Conservation (phyloP, 1,140 invertebrate species). For the Drosophila eugracilis region DNA sequence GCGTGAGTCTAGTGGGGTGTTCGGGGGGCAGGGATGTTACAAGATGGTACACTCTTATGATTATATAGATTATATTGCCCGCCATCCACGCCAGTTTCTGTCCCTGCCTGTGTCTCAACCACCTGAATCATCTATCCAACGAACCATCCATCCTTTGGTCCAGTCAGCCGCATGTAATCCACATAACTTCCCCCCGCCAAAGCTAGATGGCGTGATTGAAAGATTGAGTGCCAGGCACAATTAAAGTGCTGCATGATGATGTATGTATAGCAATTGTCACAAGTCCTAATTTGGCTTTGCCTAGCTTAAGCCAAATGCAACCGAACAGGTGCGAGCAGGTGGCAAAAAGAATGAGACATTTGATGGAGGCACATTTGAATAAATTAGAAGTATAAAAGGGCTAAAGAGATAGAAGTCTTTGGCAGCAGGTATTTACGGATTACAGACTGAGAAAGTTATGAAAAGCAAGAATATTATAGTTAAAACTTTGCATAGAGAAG, state of each 20-base stretch:
- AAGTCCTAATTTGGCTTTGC: slow-evolving; percentile 70
- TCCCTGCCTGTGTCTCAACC: slow-evolving; percentile 4
- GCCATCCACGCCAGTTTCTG: slow-evolving; percentile 25
- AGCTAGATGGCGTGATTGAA: slow-evolving; percentile 69
- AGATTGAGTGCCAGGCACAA: slow-evolving; percentile 83
- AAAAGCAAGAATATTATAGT: not conserved
- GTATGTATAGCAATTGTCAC: slow-evolving; percentile 75
- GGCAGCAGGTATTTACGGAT: not conserved
- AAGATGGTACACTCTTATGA: slow-evolving; percentile 77
- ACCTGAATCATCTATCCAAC: slow-evolving; percentile 6
- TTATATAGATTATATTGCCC: slow-evolving; percentile 80
- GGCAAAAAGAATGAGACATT: slow-evolving; percentile 7
- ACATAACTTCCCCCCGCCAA: slow-evolving; percentile 13
- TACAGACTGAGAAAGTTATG: not conserved
- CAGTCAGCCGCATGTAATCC: slow-evolving; percentile 71
- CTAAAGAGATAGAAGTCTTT: slow-evolving; percentile 1
- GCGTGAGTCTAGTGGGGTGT: slow-evolving; percentile 42
- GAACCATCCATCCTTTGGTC: slow-evolving; percentile 16
- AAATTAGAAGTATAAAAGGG: slow-evolving; percentile 4
- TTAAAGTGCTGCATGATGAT: slow-evolving; percentile 72
- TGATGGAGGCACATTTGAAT: slow-evolving; percentile 9
- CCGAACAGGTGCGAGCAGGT: slow-evolving; percentile 38
- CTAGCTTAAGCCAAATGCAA: slow-evolving; percentile 50
- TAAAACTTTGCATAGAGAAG: not conserved
- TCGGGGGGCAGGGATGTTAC: slow-evolving; percentile 53